Percentiles rank a stretch among this genome's conserved stretches.
These are phyloP conservation scores for Microcebus murinus DNA, from an alignment of 2,113 vertebrate genomes.

Conservation along the genomic window DNA sequence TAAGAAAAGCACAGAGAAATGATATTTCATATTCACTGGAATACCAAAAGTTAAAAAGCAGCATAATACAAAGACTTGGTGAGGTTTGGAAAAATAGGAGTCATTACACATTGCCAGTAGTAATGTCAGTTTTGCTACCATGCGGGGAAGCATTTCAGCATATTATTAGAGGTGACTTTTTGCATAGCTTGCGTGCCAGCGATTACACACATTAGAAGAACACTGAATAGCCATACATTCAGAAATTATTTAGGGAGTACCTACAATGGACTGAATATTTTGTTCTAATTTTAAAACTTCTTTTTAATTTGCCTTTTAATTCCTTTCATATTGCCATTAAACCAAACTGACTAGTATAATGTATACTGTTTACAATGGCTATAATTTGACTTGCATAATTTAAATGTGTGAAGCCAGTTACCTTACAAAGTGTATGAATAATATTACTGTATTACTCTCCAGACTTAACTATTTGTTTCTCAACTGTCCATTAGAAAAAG, in stretches of 20 bases:
- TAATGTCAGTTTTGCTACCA: background rate
- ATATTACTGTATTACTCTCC: background rate
- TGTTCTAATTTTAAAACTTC: background rate
- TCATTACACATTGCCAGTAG: background rate
- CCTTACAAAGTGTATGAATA: background rate
- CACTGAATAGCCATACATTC: background rate
- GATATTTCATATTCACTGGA: background rate
- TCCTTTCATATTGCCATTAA: background rate
- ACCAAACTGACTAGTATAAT: background rate
- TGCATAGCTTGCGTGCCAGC: no score
- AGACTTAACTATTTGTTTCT: background rate
- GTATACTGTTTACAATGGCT: background rate
- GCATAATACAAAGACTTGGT: background rate
- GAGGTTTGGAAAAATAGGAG: background rate
- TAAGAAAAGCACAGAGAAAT: background rate
- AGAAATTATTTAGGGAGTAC: background rate
- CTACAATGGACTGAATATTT: background rate
- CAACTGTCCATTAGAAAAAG: background rate
- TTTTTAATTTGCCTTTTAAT: slow-evolving; percentile 19
- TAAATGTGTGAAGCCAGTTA: background rate
- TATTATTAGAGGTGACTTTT: background rate
- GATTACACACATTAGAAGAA: background rate
- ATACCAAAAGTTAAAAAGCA: background rate
- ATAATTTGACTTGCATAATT: background rate
- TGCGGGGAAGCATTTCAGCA: background rate